phyloP scores from a whole-genome alignment of 2,888 invertebrate species.

The Chrysolina americana region DNA sequence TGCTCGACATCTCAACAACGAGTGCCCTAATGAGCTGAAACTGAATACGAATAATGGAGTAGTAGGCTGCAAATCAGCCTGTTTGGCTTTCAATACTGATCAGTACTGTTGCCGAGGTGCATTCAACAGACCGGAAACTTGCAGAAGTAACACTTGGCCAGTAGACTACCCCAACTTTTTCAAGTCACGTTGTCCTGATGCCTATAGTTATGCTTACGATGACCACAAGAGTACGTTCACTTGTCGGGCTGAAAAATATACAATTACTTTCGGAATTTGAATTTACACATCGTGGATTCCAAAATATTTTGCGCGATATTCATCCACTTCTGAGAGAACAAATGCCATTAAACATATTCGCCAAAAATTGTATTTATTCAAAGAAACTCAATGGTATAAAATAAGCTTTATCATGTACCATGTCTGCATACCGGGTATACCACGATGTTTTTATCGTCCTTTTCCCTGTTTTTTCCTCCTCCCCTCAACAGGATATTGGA shows the following conservation, averaged over 20 bases:
- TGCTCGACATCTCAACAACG: conserved; percentile 61
- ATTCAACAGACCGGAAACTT: conserved; percentile 67
- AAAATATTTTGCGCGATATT: no score
- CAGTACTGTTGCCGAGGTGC: conserved; percentile 70
- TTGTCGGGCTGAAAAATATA: conserved; percentile 65
- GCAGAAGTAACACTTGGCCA: conserved; percentile 65
- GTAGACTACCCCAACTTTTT: conserved; percentile 67
- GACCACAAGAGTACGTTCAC: conserved; percentile 70
- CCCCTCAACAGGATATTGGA: no score
- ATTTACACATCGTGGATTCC: no score
- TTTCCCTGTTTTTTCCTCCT: no score
- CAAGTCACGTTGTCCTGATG: conserved; percentile 71
- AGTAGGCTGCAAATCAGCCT: conserved; percentile 71
- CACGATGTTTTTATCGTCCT: no score
- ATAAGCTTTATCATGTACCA: no score
- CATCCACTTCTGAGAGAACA: no score
- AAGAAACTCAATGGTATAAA: no score
- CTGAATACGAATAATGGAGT: conserved; percentile 56
- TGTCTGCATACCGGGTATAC: no score
- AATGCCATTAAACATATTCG: no score
- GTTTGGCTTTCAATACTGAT: conserved; percentile 69
- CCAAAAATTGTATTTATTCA: no score
- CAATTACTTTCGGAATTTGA: conserved; percentile 59
- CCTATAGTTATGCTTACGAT: conserved; percentile 73
- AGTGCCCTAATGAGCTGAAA: conserved; percentile 66